phyloP scores from a whole-genome alignment of 2,113 vertebrate species.

The Pitta sordida region DNA sequence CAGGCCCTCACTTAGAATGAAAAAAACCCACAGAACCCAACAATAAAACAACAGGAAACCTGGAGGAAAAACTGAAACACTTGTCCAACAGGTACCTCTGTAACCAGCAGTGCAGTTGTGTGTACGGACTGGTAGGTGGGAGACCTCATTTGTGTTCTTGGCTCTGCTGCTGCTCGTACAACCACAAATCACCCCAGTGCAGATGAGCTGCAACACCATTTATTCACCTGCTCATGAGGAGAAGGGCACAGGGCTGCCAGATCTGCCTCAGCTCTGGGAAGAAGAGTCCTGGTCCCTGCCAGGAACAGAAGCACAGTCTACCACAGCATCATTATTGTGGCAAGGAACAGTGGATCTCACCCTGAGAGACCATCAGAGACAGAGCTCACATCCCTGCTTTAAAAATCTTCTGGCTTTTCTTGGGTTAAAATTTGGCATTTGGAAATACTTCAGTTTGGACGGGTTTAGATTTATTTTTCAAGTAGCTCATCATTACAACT shows the following conservation, averaged over 20 bases:
- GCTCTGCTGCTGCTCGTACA: neutral
- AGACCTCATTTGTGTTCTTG: neutral
- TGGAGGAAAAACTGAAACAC: neutral
- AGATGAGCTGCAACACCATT: neutral
- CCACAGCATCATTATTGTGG: neutral
- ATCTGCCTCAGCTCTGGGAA: neutral
- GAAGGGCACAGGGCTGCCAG: neutral
- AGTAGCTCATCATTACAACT: neutral
- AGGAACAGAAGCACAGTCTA: neutral
- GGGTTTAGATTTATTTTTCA: neutral
- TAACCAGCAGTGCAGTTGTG: neutral
- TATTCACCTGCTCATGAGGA: neutral
- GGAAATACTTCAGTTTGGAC: neutral
- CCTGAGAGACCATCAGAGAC: neutral
- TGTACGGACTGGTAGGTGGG: neutral
- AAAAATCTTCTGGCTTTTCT: neutral
- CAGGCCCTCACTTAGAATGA: neutral
- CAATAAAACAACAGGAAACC: neutral
- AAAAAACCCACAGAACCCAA: no score
- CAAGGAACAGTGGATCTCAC: neutral
- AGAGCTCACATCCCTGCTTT: neutral
- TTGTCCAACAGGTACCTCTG: neutral
- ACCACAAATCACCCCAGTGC: neutral
- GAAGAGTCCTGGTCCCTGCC: neutral
- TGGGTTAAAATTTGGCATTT: neutral